A percentile compares a stretch with the other conserved stretches of the same genome.
Conservation (phyloP, 1,140 invertebrate genomes). For the Trachymyrmex cornetzi region DNA sequence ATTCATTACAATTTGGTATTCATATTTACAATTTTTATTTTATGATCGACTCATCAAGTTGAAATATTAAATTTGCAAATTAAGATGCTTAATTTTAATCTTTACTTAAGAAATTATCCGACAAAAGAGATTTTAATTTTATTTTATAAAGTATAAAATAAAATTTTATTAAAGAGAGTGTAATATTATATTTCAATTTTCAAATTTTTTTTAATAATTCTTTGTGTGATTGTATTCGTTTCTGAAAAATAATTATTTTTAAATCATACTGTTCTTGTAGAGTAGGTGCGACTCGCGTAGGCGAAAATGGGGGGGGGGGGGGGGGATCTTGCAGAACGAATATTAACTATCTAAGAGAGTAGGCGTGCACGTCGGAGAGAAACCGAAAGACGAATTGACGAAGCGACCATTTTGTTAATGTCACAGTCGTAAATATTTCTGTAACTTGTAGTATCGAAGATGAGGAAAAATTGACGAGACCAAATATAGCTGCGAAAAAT, state of each 20-base stretch:
- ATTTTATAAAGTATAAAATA: not conserved
- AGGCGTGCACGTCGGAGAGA: not conserved
- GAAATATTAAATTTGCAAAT: conserved; percentile 8
- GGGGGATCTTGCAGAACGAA: too few species aligned
- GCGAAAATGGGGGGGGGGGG: too few species aligned
- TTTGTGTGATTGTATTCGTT: not conserved
- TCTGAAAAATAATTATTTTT: not conserved
- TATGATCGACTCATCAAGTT: not conserved
- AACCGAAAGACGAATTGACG: not conserved
- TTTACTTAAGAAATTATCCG: not conserved
- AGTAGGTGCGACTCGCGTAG: conserved; percentile 25
- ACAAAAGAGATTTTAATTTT: not conserved
- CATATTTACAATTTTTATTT: not conserved
- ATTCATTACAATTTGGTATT: not conserved
- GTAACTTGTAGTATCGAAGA: not conserved
- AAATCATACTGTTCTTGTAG: not conserved
- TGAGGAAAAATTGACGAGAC: not conserved
- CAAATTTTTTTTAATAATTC: not conserved
- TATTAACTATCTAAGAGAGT: conserved; percentile 9
- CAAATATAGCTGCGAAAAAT: not conserved
- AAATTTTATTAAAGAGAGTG: not conserved
- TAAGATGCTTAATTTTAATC: not conserved
- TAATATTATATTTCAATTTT: not conserved
- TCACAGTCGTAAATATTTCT: not conserved
- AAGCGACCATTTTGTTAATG: not conserved